Conservation (phyloP, 2,797 vertebrate species). For the Melanotaenia trifasciata region DNA sequence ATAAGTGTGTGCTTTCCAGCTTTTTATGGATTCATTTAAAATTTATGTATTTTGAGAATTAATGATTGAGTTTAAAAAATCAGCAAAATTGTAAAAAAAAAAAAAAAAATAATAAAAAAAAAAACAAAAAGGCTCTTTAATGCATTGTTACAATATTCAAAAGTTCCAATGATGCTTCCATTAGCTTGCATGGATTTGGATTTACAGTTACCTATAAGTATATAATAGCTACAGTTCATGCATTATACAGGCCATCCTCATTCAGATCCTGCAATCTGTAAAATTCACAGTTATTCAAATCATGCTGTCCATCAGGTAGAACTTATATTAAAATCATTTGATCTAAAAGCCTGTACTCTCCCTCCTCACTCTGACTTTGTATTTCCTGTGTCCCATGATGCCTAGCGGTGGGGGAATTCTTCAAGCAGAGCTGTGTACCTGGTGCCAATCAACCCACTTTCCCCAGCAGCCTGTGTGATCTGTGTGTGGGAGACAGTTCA, state of each 20-base stretch:
- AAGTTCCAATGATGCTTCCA: too few species aligned
- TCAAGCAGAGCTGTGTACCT: conserved; percentile 91
- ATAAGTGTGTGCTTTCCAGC: neutral
- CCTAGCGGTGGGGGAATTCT: conserved; percentile 90
- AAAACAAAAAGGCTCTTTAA: too few species aligned
- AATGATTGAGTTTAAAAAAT: too few species aligned
- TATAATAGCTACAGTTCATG: too few species aligned
- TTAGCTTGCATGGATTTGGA: too few species aligned
- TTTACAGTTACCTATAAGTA: too few species aligned
- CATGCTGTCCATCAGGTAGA: neutral
- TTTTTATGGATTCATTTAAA: neutral
- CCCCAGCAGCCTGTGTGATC: conserved; percentile 86
- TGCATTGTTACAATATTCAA: too few species aligned
- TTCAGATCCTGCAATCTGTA: neutral
- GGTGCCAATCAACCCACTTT: conserved; percentile 84
- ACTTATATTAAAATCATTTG: neutral
- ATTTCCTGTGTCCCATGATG: conserved; percentile 35
- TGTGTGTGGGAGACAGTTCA: conserved; percentile 87
- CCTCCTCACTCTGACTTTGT: neutral
- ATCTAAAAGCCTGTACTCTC: neutral
- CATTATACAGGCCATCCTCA: neutral
- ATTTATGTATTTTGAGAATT: neutral
- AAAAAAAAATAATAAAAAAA: neutral
- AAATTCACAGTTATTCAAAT: too few species aligned
- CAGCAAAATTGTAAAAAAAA: neutral